phyloP scores from a whole-genome alignment of 2,113 vertebrate genomes.

The Oncorhynchus kisutch region DNA sequence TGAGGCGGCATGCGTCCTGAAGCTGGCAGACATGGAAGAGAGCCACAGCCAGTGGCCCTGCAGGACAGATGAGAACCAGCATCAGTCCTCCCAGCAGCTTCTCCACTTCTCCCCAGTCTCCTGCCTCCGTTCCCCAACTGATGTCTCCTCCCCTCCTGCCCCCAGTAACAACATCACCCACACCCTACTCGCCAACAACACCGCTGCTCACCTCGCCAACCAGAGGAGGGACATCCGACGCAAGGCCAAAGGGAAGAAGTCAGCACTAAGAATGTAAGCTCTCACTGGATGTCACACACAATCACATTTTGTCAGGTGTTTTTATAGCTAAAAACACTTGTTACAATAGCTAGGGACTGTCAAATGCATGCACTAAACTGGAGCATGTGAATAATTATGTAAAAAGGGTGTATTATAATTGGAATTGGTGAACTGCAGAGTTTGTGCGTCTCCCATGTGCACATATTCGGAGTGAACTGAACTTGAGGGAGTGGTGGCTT shows the following conservation, averaged over 20 bases:
- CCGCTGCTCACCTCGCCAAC: conserved; percentile 30
- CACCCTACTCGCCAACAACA: conserved; percentile 56
- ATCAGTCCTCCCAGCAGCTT: conserved; percentile 28
- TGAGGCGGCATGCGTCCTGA: conserved; percentile 56
- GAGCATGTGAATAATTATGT: too few relatives aligned
- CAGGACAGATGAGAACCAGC: conserved; percentile 46
- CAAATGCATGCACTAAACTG: neutral
- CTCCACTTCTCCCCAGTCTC: conserved; percentile 27
- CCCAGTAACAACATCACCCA: conserved; percentile 32
- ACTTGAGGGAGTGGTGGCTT: too few relatives aligned
- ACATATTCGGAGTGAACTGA: too few relatives aligned
- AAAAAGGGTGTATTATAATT: too few relatives aligned
- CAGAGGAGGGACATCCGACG: conserved; percentile 70
- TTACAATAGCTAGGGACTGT: neutral
- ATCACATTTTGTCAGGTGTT: too few relatives aligned
- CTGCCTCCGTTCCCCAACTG: conserved; percentile 25
- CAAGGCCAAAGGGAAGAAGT: conserved; percentile 74
- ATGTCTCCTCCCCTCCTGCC: conserved; percentile 37
- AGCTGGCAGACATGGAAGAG: conserved; percentile 71
- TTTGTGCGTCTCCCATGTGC: too few relatives aligned
- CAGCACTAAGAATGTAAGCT: conserved; percentile 78
- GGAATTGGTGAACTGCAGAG: too few relatives aligned
- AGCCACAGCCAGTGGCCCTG: conserved; percentile 64
- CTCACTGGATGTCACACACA: too few relatives aligned
- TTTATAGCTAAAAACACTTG: too few relatives aligned